These are phyloP conservation scores for Numida meleagris DNA, from an alignment of 2,113 vertebrate genomes.

Conservation along the genomic window DNA sequence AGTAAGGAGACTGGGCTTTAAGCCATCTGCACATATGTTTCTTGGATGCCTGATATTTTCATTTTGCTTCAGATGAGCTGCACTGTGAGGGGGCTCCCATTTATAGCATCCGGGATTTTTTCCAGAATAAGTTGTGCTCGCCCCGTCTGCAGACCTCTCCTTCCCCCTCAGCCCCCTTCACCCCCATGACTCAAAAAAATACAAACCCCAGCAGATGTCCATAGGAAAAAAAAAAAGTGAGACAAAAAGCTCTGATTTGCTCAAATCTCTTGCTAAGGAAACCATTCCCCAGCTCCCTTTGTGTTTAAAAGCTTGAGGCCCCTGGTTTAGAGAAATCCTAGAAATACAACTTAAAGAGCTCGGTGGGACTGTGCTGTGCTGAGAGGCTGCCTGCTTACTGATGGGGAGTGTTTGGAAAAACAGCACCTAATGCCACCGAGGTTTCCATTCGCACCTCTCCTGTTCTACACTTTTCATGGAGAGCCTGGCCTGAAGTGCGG, in stretches of 20 bases:
- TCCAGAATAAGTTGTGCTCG: constrained; percentile 53
- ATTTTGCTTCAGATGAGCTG: constrained; percentile 68
- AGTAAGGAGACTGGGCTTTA: constrained; percentile 62
- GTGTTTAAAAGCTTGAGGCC: constrained; percentile 62
- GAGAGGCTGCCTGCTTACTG: constrained; percentile 48
- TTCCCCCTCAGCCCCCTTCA: neutral
- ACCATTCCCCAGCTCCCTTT: constrained; percentile 37
- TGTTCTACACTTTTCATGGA: neutral
- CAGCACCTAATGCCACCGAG: constrained; percentile 64
- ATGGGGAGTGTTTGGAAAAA: constrained; percentile 71
- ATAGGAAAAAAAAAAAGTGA: neutral
- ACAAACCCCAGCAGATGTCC: constrained; percentile 46
- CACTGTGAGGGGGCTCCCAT: constrained; percentile 62
- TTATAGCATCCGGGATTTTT: constrained; percentile 56
- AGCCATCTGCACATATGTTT: constrained; percentile 54
- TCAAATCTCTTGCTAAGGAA: constrained; percentile 45
- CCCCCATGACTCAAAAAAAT: neutral
- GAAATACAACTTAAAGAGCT: constrained; percentile 67
- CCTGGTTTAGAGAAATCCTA: constrained; percentile 52
- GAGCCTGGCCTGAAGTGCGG: neutral
- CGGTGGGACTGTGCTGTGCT: neutral
- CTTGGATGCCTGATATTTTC: constrained; percentile 64
- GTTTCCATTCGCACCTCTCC: constrained; percentile 58
- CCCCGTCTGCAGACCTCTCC: constrained; percentile 27
- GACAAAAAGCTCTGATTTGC: constrained; percentile 13